Conservation (phyloP, 2,797 vertebrate species). For the Scolopax bukidnonensis region DNA sequence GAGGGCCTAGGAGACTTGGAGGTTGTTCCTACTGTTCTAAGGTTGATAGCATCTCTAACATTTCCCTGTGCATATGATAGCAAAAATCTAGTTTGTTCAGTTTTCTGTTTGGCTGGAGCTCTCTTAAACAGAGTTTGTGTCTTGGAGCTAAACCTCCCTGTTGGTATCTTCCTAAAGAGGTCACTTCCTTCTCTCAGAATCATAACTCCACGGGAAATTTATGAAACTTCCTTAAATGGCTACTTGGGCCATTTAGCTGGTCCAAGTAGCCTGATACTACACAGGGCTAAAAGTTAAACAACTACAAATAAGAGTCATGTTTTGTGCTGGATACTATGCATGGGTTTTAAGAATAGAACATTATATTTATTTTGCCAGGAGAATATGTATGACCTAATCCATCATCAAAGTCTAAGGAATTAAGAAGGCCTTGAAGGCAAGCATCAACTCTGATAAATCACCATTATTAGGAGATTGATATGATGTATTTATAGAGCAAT, state of each 20-base stretch:
- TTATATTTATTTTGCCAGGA: neutral
- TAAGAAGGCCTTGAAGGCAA: neutral
- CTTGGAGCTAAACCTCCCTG: neutral
- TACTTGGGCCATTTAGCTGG: neutral
- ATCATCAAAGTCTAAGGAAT: neutral
- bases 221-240: neutral
- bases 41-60: neutral
- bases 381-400: neutral
- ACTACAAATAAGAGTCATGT: neutral
- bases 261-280: neutral
- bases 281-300: neutral
- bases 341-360: neutral
- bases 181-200: neutral
- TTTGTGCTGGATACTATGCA: neutral
- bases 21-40: neutral
- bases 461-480: neutral
- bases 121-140: neutral
- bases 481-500: neutral
- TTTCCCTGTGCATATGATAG: neutral
- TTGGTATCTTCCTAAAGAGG: neutral
- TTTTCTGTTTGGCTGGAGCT: neutral
- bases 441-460: neutral
- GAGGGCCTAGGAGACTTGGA: neutral
- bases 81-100: neutral
- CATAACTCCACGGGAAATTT: neutral